These are phyloP conservation scores for Dolomedes plantarius DNA, from an alignment of 2,888 invertebrate genomes.

Conservation along the genomic window DNA sequence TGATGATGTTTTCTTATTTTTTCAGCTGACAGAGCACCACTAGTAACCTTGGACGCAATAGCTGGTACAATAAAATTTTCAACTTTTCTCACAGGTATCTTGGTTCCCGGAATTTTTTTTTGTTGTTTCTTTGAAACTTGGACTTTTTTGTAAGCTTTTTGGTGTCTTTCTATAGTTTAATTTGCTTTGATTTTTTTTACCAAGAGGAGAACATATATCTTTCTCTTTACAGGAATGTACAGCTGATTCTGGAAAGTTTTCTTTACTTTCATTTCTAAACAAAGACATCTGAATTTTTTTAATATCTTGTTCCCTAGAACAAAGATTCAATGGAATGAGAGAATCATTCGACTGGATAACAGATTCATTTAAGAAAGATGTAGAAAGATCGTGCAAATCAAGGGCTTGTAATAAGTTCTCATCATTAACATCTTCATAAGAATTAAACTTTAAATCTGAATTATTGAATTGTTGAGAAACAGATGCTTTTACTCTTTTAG, in stretches of 20 bases:
- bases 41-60: neutral
- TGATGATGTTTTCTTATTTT: neutral
- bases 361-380: neutral
- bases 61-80: slow-evolving; percentile 1
- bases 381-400: slow-evolving; percentile 49
- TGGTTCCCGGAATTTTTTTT: slow-evolving; percentile 30
- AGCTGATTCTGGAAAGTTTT: slow-evolving; percentile 46
- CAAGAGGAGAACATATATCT: neutral
- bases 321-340: slow-evolving; percentile 50
- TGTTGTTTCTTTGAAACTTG: slow-evolving; percentile 25
- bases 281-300: neutral
- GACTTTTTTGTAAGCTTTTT: neutral
- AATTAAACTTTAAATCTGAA: neutral
- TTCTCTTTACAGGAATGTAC: neutral
- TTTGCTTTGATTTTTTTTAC: neutral
- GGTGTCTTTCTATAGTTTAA: neutral
- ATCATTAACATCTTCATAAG: neutral
- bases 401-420: slow-evolving; percentile 34
- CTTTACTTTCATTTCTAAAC: slow-evolving; percentile 35
- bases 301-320: slow-evolving; percentile 6
- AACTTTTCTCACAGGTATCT: slow-evolving; percentile 51
- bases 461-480: neutral
- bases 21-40: neutral
- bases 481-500: neutral
- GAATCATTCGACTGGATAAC: slow-evolving; percentile 52